Percentiles rank a stretch among this genome's conserved stretches.
These are phyloP conservation scores for Ctenodactylus gundi DNA, from an alignment of 2,113 vertebrate genomes.

Conservation along the genomic window DNA sequence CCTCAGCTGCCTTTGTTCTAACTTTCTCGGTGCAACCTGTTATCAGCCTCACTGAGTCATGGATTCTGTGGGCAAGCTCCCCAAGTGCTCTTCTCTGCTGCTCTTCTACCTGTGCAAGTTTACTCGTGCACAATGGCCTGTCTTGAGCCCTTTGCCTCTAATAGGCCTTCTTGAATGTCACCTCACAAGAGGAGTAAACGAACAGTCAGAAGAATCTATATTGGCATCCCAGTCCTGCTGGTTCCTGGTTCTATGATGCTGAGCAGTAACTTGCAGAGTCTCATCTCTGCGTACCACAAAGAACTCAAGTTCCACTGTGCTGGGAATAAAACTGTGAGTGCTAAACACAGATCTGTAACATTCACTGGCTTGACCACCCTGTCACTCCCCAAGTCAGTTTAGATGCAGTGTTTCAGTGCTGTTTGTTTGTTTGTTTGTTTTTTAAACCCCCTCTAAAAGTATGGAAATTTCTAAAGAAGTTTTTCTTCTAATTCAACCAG, in stretches of 20 bases:
- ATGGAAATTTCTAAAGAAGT: neutral
- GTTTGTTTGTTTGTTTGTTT: neutral
- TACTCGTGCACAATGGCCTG: neutral
- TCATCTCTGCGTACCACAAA: neutral
- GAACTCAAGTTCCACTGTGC: neutral
- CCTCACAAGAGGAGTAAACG: neutral
- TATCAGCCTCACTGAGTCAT: neutral
- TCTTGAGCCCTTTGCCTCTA: neutral
- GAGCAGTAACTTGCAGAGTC: neutral
- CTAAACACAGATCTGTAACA: neutral
- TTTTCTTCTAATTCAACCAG: neutral
- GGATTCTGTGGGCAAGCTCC: neutral
- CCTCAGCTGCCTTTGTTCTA: neutral
- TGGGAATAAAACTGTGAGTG: neutral
- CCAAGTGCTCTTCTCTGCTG: neutral
- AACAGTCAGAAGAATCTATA: neutral
- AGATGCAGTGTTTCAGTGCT: neutral
- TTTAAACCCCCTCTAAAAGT: neutral
- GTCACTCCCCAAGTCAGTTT: neutral
- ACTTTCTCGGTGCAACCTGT: neutral
- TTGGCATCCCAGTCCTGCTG: neutral
- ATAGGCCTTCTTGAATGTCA: neutral
- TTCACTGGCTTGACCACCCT: neutral
- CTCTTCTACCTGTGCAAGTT: neutral
- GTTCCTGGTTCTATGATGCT: neutral